phyloP scores from a whole-genome alignment of 1,140 invertebrate genomes.

The Papilio xuthus region DNA sequence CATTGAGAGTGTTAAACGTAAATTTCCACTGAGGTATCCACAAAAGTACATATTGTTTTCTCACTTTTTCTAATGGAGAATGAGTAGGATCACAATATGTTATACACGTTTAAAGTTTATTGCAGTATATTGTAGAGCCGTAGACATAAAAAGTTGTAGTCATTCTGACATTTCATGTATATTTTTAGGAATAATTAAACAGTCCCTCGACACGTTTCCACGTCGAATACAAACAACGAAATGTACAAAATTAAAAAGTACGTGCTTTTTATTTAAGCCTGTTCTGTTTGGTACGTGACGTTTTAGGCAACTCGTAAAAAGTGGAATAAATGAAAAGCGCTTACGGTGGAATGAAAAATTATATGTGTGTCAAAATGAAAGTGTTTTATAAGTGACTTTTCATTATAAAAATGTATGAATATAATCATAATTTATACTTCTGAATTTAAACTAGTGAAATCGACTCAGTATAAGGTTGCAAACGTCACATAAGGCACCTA shows the following conservation, averaged over 20 bases:
- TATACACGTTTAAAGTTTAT: background rate
- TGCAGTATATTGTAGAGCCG: background rate
- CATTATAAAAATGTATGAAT: too few relatives aligned
- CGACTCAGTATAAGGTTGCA: too few relatives aligned
- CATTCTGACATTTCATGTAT: background rate
- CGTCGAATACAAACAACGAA: constrained; percentile 14
- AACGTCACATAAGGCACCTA: too few relatives aligned
- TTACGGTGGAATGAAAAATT: constrained; percentile 2
- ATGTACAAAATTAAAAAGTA: constrained; percentile 13
- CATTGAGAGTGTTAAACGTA: too few relatives aligned
- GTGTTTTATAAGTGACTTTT: too few relatives aligned
- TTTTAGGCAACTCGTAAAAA: constrained; percentile 15
- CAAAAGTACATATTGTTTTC: too few relatives aligned
- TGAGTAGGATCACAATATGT: too few relatives aligned
- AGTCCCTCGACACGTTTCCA: constrained; percentile 5
- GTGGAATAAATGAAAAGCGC: constrained; percentile 6
- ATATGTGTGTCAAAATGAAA: background rate
- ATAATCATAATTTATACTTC: too few relatives aligned
- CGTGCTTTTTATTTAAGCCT: background rate
- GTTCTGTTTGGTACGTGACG: background rate
- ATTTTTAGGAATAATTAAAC: constrained; percentile 24
- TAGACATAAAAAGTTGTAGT: background rate
- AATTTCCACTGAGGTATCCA: too few relatives aligned
- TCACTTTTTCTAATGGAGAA: too few relatives aligned
- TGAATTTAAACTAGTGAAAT: too few relatives aligned